These are phyloP conservation scores for Stenodera caucasica DNA, from an alignment of 2,888 invertebrate species.

Conservation along the genomic window DNA sequence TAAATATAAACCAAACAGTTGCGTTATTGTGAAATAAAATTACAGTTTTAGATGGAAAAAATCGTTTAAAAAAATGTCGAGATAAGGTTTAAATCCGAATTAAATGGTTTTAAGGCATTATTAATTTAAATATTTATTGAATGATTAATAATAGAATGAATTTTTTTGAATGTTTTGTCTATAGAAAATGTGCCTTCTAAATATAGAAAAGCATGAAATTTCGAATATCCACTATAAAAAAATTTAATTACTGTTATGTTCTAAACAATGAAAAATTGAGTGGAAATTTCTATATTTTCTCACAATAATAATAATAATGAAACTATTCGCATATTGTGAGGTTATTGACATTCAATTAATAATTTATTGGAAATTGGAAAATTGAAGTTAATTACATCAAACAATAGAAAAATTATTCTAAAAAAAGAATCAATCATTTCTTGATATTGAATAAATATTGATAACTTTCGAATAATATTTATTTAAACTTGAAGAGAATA, in stretches of 20 bases:
- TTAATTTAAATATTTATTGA: background rate
- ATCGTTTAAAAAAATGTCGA: background rate
- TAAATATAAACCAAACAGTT: too few relatives aligned
- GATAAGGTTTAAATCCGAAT: background rate
- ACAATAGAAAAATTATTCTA: background rate
- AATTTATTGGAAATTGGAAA: background rate
- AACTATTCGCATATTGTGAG: background rate
- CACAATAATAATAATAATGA: background rate
- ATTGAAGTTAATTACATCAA: background rate
- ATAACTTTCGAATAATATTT: background rate
- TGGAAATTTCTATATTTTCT: too few relatives aligned
- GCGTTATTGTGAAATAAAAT: too few relatives aligned
- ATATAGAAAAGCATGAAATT: background rate
- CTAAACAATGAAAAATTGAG: background rate
- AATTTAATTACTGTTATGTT: background rate
- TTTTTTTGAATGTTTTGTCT: background rate
- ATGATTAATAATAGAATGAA: too few relatives aligned
- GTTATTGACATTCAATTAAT: background rate
- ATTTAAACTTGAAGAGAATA: background rate
- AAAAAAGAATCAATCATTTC: too few relatives aligned
- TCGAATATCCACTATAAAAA: background rate
- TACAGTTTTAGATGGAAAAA: too few relatives aligned
- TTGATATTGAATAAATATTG: background rate
- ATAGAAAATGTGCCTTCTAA: background rate
- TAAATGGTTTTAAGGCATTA: background rate